phyloP scores from a whole-genome alignment of 2,888 invertebrate genomes.

The Sepioteuthis lessoniana region DNA sequence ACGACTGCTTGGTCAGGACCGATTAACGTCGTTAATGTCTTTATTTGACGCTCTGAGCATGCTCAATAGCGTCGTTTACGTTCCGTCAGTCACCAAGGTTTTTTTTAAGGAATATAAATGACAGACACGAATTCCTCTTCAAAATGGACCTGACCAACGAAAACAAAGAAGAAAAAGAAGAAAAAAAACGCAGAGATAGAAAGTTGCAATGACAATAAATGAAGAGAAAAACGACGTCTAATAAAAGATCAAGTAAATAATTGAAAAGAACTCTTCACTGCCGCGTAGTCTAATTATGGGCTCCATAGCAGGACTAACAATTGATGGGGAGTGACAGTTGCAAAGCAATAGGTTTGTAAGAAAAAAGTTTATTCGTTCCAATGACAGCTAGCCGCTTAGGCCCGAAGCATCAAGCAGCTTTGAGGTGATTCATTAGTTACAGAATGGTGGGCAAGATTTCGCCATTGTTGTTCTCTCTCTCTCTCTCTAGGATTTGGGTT shows the following conservation, averaged over 20 bases:
- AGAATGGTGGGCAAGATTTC: not conserved
- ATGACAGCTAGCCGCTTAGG: not conserved
- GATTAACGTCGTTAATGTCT: not conserved
- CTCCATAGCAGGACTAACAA: not conserved
- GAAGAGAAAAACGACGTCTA: not conserved
- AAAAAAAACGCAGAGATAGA: not conserved
- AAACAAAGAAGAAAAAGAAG: not conserved
- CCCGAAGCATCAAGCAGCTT: not conserved
- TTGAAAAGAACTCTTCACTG: not conserved
- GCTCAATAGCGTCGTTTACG: not conserved
- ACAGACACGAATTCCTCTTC: not conserved
- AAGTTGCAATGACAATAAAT: not conserved
- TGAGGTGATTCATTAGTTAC: not conserved
- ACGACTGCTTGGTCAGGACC: not conserved
- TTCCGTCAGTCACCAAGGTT: not conserved
- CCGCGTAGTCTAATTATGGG: not conserved
- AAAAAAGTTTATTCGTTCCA: not conserved
- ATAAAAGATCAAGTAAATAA: constrained; percentile 33
- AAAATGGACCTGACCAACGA: not conserved
- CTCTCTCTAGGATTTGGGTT: no score
- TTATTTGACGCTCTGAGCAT: not conserved
- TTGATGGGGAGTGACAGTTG: not conserved
- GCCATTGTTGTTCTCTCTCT: not conserved
- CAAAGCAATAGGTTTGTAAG: not conserved
- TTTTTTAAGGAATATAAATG: not conserved